Conservation (phyloP, 2,113 vertebrate genomes). For the Argyrosomus japonicus region DNA sequence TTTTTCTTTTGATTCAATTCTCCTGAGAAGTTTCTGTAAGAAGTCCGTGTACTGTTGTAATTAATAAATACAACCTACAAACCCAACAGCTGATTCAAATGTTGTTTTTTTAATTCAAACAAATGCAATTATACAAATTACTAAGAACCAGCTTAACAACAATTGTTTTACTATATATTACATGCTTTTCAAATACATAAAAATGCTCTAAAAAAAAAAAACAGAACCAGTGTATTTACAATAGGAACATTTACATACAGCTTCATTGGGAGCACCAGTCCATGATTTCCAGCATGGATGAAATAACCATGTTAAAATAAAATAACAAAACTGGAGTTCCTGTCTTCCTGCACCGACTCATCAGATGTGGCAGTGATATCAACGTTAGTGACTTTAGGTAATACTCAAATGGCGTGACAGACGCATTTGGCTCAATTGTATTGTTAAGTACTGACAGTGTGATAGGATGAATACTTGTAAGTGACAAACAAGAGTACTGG, state of each 20-base stretch:
- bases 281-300: constrained; percentile 87
- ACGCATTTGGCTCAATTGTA: constrained; percentile 65
- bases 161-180: constrained; percentile 92
- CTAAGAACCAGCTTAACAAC: constrained; percentile 98
- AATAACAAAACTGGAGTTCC: constrained; percentile 55
- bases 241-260: constrained; percentile 88
- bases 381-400: constrained; percentile 40
- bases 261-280: constrained; percentile 86
- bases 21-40: neutral
- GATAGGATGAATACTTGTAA: constrained; percentile 53
- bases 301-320: constrained; percentile 58
- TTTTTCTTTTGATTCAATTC: neutral
- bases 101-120: constrained; percentile 79
- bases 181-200: constrained; percentile 91
- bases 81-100: constrained; percentile 35
- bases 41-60: neutral
- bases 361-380: constrained; percentile 63
- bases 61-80: constrained; percentile 1
- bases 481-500: constrained; percentile 34
- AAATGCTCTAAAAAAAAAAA: constrained; percentile 81
- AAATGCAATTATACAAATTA: constrained; percentile 91
- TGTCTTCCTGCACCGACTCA: constrained; percentile 63
- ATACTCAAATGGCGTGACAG: constrained; percentile 63
- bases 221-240: constrained; percentile 91
- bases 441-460: constrained; percentile 47